Conservation (phyloP, 2,113 vertebrate species). For the Chionomys nivalis region DNA sequence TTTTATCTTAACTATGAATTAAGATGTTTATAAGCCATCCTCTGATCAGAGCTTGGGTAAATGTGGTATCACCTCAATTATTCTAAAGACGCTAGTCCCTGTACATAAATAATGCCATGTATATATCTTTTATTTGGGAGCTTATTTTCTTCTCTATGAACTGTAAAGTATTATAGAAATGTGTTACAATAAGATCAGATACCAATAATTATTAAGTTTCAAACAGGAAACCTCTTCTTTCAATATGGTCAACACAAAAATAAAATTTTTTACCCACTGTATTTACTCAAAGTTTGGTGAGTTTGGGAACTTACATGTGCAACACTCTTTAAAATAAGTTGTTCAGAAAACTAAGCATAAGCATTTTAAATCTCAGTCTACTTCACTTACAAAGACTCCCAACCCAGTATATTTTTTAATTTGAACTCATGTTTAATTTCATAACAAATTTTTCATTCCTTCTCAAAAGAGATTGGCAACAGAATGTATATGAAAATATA, state of each 20-base stretch:
- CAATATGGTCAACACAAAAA: background rate
- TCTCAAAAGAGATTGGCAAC: conserved; percentile 44
- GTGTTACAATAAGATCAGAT: conserved; percentile 43
- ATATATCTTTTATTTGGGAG: background rate
- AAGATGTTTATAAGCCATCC: conserved; percentile 2
- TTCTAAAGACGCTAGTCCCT: conserved; percentile 42
- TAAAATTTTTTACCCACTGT: background rate
- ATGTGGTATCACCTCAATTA: conserved; percentile 17
- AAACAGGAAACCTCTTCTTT: conserved; percentile 52
- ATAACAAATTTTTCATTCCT: conserved; percentile 57
- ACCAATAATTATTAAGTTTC: conserved; percentile 39
- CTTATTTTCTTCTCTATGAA: conserved; percentile 44
- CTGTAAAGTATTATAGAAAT: conserved; percentile 42
- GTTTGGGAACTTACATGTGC: conserved; percentile 38
- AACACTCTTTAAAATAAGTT: conserved; percentile 46
- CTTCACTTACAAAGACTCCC: conserved; percentile 18
- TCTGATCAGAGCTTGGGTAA: background rate
- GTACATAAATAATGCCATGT: background rate
- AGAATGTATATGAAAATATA: conserved; percentile 3
- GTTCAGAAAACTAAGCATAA: conserved; percentile 35
- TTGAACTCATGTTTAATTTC: conserved; percentile 54
- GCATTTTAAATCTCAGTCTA: conserved; percentile 48
- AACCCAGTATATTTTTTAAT: background rate
- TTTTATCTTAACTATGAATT: conserved; percentile 60
- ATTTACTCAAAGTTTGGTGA: conserved; percentile 49